A percentile compares a stretch with the other conserved stretches of the same genome.
phyloP scores from a whole-genome alignment of 1,140 invertebrate genomes.

The Drosophila saltans region DNA sequence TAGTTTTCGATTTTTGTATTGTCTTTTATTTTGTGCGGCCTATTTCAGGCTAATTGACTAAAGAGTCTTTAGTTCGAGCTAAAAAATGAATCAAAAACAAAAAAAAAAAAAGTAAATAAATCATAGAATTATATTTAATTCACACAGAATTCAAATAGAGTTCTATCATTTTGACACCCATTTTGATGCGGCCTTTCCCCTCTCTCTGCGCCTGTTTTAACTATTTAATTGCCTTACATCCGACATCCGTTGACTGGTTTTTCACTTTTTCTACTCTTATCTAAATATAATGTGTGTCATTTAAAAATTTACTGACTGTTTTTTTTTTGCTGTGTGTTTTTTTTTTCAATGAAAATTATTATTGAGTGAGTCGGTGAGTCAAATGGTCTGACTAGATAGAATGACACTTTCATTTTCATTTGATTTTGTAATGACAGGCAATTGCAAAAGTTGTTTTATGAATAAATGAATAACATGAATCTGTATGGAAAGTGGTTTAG shows the following conservation, averaged over 20 bases:
- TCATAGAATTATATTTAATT: constrained; percentile 48
- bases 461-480: not conserved
- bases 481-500: not conserved
- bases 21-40: constrained; percentile 47
- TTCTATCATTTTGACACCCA: constrained; percentile 30
- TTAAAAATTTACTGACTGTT: constrained; percentile 35
- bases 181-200: constrained; percentile 48
- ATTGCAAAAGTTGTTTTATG: not conserved
- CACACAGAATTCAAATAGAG: constrained; percentile 38
- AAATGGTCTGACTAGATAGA: constrained; percentile 39
- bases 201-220: not conserved
- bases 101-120: constrained; percentile 1
- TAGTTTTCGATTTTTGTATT: constrained; percentile 26
- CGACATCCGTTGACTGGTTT: constrained; percentile 57
- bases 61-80: constrained; percentile 64
- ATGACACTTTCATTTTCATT: constrained; percentile 67
- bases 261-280: not conserved
- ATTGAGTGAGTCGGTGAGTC: constrained; percentile 52
- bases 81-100: constrained; percentile 20
- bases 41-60: constrained; percentile 70
- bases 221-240: constrained; percentile 73
- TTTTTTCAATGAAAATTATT: not conserved
- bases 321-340: constrained; percentile 37
- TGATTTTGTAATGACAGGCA: not conserved
- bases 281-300: constrained; percentile 24